phyloP scores from a whole-genome alignment of 2,113 vertebrate species.

The Menura novaehollandiae region DNA sequence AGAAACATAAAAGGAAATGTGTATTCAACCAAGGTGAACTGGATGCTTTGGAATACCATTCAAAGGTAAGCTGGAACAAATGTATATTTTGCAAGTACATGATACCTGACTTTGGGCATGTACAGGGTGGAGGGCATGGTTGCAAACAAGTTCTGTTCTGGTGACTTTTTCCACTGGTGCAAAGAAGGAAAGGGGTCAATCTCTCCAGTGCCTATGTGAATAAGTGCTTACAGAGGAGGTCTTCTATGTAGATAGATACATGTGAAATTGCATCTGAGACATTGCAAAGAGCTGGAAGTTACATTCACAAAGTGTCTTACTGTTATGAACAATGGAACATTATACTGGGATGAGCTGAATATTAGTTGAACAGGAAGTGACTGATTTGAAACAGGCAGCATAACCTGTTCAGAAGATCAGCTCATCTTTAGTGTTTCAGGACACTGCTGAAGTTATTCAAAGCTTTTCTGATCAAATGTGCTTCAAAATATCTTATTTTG shows the following conservation, averaged over 20 bases:
- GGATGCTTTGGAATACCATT: constrained; percentile 84
- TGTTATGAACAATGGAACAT: background rate
- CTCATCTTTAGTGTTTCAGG: background rate
- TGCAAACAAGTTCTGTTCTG: background rate
- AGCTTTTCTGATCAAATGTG: background rate
- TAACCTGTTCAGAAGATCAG: background rate
- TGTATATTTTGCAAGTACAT: rapidly evolving
- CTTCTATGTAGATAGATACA: background rate
- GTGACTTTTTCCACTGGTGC: background rate
- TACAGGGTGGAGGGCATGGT: background rate
- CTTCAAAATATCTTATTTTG: background rate
- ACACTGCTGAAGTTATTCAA: background rate
- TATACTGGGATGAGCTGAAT: background rate
- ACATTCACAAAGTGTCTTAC: background rate
- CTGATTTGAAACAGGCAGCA: background rate
- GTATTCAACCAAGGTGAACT: constrained; percentile 88
- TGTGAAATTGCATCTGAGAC: background rate
- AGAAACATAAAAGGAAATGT: constrained; percentile 85
- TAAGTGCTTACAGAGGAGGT: background rate
- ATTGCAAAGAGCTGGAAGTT: background rate
- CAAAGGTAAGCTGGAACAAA: constrained; percentile 72
- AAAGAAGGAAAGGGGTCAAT: background rate
- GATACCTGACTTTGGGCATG: rapidly evolving
- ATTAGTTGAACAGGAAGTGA: background rate
- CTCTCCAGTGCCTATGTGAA: background rate